A percentile compares a stretch with the other conserved stretches of the same genome.
These are phyloP conservation scores for Python bivittatus DNA, from an alignment of 2,113 vertebrate genomes.

Conservation along the genomic window DNA sequence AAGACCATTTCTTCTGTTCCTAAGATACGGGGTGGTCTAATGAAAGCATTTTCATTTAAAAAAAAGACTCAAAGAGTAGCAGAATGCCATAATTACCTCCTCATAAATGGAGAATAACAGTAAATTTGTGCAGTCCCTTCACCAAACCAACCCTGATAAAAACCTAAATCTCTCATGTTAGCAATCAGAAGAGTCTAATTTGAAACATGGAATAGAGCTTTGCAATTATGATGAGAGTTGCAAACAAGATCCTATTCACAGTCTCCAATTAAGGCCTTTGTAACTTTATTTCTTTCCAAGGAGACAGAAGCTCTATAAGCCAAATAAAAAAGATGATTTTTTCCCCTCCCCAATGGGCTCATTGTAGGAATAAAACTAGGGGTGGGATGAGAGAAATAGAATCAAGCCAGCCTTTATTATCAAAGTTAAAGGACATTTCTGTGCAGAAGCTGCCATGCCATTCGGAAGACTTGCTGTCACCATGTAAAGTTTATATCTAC, in stretches of 20 bases:
- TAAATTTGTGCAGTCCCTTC: conserved; percentile 55
- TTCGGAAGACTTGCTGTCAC: conserved; percentile 75
- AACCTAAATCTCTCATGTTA: conserved; percentile 62
- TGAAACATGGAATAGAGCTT: conserved; percentile 65
- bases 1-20: background rate
- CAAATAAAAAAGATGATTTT: conserved; percentile 67
- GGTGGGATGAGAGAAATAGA: conserved; percentile 38
- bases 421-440: conserved; percentile 70
- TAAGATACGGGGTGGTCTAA: conserved; percentile 6
- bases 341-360: conserved; percentile 53
- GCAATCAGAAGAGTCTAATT: conserved; percentile 65
- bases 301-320: conserved; percentile 61
- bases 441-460: conserved; percentile 49
- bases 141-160: conserved; percentile 65
- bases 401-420: conserved; percentile 71
- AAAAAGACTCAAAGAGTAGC: conserved; percentile 34
- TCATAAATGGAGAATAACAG: conserved; percentile 50
- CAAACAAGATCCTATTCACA: conserved; percentile 71
- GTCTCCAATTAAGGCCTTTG: conserved; percentile 59
- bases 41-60: conserved; percentile 1
- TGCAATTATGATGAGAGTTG: conserved; percentile 67
- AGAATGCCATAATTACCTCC: conserved; percentile 53
- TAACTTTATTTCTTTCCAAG: conserved; percentile 70
- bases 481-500: conserved; percentile 72
- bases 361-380: conserved; percentile 72